Evolutionary conservation across 1,140 invertebrate species (phyloP).

Genomic region (Drosophila grimshawi): DNA sequence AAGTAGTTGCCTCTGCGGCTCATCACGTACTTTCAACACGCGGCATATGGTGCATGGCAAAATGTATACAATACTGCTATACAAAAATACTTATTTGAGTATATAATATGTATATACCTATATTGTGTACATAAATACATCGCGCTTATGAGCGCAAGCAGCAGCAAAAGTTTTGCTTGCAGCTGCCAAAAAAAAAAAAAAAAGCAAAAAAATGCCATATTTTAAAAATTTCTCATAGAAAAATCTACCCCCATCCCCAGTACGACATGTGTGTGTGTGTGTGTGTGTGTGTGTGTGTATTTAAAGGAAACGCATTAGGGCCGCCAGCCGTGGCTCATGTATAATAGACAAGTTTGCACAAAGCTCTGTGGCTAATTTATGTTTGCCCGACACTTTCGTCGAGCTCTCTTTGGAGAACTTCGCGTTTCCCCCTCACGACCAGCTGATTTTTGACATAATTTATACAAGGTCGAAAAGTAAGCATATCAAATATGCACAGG

Average conservation of each 20-base stretch:
- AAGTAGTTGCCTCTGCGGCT: conserved; percentile 12
- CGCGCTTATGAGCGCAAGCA: conserved; percentile 48
- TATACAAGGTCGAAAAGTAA: conserved; percentile 56
- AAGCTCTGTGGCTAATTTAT: conserved; percentile 65
- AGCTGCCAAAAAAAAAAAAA: conserved; percentile 23
- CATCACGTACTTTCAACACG: conserved; percentile 55
- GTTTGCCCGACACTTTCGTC: conserved; percentile 51
- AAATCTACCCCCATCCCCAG: background rate
- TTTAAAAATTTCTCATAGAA: conserved; percentile 58
- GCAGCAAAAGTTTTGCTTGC: conserved; percentile 52
- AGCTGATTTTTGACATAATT: conserved; percentile 61
- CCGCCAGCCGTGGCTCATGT: conserved; percentile 53
- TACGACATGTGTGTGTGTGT: conserved; percentile 5
- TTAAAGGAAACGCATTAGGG: conserved; percentile 51
- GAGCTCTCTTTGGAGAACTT: background rate
- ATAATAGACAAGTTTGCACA: conserved; percentile 65
- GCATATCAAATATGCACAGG: conserved; percentile 52
- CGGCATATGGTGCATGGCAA: conserved; percentile 62
- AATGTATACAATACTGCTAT: conserved; percentile 53
- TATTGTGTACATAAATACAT: conserved; percentile 35
- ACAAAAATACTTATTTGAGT: conserved; percentile 18
- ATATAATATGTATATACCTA: background rate
- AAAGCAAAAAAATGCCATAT: conserved; percentile 42
- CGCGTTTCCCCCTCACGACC: background rate
- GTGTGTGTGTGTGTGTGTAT: conserved; percentile 12